phyloP scores from a whole-genome alignment of 2,797 vertebrate genomes.

The Smutsia temminckii region DNA sequence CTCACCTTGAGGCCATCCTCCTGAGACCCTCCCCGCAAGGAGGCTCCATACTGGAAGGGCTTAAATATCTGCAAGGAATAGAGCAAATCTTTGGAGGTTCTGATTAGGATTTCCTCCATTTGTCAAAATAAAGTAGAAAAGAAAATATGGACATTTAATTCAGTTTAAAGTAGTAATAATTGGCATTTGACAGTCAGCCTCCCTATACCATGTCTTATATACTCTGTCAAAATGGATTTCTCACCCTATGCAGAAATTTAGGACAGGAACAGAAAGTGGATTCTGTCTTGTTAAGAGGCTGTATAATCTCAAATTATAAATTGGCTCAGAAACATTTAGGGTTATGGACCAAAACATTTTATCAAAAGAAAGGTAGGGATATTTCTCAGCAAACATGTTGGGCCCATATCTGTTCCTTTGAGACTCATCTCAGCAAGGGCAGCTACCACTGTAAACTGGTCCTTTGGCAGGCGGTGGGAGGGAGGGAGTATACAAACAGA shows the following conservation, averaged over 20 bases:
- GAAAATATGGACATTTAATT: not conserved
- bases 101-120: not conserved
- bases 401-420: not conserved
- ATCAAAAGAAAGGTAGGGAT: not conserved
- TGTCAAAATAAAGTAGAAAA: slow-evolving; percentile 31
- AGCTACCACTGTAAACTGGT: not conserved
- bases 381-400: not conserved
- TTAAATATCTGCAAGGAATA: not conserved
- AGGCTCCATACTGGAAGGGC: not conserved
- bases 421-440: not conserved
- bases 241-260: not conserved
- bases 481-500: not conserved
- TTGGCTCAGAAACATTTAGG: not conserved
- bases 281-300: not conserved
- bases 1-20: not conserved
- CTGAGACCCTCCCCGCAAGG: not conserved
- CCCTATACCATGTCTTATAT: not conserved
- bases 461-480: not conserved
- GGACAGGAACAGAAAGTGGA: not conserved
- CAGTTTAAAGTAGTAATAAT: not conserved
- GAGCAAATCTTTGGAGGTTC: not conserved
- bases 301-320: not conserved
- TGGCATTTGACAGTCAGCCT: not conserved
- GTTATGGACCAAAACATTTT: slow-evolving; percentile 25
- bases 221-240: not conserved